A percentile compares a stretch with the other conserved stretches of the same genome.
phyloP scores from a whole-genome alignment of 2,888 invertebrate species.

The Dendrolimus houi region DNA sequence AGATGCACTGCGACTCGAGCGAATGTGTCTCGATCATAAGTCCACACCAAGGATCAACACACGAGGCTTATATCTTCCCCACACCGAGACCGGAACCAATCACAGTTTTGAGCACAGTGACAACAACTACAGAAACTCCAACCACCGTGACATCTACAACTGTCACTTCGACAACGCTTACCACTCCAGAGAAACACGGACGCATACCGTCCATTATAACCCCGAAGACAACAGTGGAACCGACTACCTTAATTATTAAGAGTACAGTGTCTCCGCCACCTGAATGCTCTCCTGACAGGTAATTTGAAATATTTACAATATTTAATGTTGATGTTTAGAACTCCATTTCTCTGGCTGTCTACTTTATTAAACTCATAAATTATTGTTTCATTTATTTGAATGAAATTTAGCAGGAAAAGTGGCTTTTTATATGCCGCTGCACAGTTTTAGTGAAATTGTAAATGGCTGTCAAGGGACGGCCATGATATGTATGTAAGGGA shows the following conservation, averaged over 20 bases:
- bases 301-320: constrained; percentile 1
- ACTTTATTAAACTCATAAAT: too few species aligned
- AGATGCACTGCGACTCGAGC: constrained; percentile 80
- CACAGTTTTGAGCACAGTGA: constrained; percentile 1
- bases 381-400: too few species aligned
- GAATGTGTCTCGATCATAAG: constrained; percentile 50
- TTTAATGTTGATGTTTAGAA: too few species aligned
- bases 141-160: constrained; percentile 1
- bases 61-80: constrained; percentile 18
- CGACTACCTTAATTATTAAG: constrained; percentile 11
- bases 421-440: too few species aligned
- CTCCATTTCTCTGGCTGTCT: too few species aligned
- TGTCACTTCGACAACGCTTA: background rate
- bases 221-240: background rate
- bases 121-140: background rate
- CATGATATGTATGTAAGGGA: too few species aligned
- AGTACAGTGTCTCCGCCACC: constrained; percentile 16
- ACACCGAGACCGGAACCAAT: constrained; percentile 5
- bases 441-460: too few species aligned
- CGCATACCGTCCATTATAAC: background rate
- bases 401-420: too few species aligned
- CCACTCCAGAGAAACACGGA: background rate
- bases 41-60: constrained; percentile 25
- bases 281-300: constrained; percentile 21
- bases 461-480: too few species aligned